phyloP scores from a whole-genome alignment of 1,140 invertebrate species.

The Fopius arisanus region DNA sequence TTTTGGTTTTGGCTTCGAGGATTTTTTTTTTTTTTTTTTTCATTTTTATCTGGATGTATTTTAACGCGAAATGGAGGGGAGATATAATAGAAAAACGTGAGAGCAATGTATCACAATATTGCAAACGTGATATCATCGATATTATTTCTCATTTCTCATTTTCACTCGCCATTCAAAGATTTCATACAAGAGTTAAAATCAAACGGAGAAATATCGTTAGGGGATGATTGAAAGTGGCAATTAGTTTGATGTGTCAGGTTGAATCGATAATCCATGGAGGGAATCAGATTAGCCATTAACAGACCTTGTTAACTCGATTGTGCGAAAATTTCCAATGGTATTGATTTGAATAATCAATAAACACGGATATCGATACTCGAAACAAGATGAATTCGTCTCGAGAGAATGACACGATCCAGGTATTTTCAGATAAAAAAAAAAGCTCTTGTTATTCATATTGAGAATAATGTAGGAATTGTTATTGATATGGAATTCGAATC shows the following conservation, averaged over 20 bases:
- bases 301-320: background rate
- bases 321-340: background rate
- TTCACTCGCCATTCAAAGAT: background rate
- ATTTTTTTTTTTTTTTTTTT: no score
- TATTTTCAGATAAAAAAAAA: background rate
- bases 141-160: background rate
- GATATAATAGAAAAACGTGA: background rate
- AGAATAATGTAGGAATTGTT: background rate
- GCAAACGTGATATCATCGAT: background rate
- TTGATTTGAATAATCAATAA: background rate
- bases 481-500: constrained; percentile 1
- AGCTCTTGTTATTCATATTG: no score
- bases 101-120: background rate
- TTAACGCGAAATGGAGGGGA: no score
- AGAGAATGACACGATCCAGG: no score
- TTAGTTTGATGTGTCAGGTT: background rate
- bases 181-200: background rate
- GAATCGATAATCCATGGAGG: background rate
- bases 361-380: background rate
- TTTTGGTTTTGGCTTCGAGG: no score
- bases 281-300: background rate
- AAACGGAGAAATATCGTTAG: background rate
- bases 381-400: background rate
- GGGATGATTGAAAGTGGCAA: background rate
- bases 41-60: background rate